Evolutionary conservation across 2,888 invertebrate species (phyloP).

Genomic region (Fissipunctia ypsillon): DNA sequence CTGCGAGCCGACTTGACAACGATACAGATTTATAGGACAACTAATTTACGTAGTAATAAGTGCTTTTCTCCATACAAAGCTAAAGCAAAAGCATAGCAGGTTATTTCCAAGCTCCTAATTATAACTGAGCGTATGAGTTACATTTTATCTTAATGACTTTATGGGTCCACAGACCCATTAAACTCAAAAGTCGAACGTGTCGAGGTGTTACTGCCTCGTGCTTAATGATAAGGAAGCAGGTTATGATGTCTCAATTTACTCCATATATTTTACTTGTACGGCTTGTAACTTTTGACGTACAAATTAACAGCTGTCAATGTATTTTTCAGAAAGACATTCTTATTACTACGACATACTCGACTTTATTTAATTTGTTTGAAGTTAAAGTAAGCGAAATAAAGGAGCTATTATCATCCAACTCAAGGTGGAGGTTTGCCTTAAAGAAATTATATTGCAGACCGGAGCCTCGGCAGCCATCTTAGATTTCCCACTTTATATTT

Average conservation of each 20-base stretch:
- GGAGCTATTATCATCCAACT: background rate
- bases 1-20: slow-evolving; percentile 64
- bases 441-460: slow-evolving; percentile 47
- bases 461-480: slow-evolving; percentile 62
- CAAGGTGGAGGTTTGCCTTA: slow-evolving; percentile 25
- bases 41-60: slow-evolving; percentile 67
- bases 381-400: background rate
- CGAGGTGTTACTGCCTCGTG: slow-evolving; percentile 22
- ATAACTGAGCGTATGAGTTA: slow-evolving; percentile 38
- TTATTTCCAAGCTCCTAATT: slow-evolving; percentile 35
- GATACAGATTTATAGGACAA: slow-evolving; percentile 71
- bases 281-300: slow-evolving; percentile 27
- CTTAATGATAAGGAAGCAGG: slow-evolving; percentile 41
- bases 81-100: slow-evolving; percentile 26
- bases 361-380: background rate
- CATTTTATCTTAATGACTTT: slow-evolving; percentile 59
- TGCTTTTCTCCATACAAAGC: slow-evolving; percentile 35
- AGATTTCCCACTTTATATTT: slow-evolving; percentile 65
- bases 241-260: slow-evolving; percentile 45
- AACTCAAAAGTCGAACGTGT: slow-evolving; percentile 38
- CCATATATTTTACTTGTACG: slow-evolving; percentile 4
- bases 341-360: background rate
- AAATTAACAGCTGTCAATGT: slow-evolving; percentile 16
- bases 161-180: slow-evolving; percentile 43
- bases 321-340: background rate